Conservation (phyloP, 2,797 vertebrate genomes). For the Poeciliopsis paucimaculata region DNA sequence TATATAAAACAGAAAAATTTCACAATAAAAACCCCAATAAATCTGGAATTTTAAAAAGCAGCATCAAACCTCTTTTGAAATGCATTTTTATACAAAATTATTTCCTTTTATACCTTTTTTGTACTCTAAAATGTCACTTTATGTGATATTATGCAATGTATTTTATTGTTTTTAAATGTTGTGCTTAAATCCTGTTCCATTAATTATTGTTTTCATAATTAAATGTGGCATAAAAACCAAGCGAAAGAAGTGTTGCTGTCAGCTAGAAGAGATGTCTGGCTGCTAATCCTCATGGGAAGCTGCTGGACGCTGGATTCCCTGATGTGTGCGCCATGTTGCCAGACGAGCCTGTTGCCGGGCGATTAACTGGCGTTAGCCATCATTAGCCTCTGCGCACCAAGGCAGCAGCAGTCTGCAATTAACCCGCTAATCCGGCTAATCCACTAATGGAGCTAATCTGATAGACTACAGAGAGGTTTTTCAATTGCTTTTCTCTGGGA, state of each 20-base stretch:
- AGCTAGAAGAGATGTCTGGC: conserved; percentile 45
- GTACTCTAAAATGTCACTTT: background rate
- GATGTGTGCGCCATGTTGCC: conserved; percentile 76
- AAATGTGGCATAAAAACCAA: background rate
- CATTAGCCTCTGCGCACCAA: conserved; percentile 75
- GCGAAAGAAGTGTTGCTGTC: conserved; percentile 19
- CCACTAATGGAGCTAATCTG: conserved; percentile 81
- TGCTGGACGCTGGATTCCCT: conserved; percentile 63
- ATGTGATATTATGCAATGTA: background rate
- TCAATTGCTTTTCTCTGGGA: conserved; percentile 64
- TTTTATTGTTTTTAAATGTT: background rate
- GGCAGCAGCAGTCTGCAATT: conserved; percentile 79
- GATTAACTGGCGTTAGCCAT: conserved; percentile 76
- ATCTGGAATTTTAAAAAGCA: background rate
- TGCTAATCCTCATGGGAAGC: conserved; percentile 79
- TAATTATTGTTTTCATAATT: background rate
- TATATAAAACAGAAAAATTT: background rate
- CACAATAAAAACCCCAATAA: background rate
- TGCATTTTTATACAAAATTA: background rate
- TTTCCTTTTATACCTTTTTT: background rate
- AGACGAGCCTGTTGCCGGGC: conserved; percentile 69
- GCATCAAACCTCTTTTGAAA: background rate
- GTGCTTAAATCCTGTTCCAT: background rate
- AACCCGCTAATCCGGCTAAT: conserved; percentile 80
- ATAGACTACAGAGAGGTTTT: conserved; percentile 72